Evolutionary conservation across 2,797 vertebrate genomes (phyloP).

Genomic region (Oreonectes daqikongensis): DNA sequence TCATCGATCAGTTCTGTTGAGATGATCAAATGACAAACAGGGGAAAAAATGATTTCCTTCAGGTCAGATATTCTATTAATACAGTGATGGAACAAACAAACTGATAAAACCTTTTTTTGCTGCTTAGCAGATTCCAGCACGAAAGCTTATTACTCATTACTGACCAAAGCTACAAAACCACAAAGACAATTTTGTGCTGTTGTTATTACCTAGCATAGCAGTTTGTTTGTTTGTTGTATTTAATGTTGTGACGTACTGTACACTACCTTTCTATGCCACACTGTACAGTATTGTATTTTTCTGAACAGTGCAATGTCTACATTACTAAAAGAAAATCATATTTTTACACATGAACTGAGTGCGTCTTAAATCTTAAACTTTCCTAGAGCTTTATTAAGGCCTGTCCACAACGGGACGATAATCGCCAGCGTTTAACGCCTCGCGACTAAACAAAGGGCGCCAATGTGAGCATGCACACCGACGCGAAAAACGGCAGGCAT

Average conservation of each 20-base stretch:
- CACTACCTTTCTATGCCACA: not conserved
- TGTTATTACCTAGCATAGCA: not conserved
- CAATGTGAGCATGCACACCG: no score
- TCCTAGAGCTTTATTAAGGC: not conserved
- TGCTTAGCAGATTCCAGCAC: not conserved
- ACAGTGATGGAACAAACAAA: not conserved
- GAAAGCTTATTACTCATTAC: constrained; percentile 8
- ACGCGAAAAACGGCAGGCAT: no score
- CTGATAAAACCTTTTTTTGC: not conserved
- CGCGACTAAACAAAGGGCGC: no score
- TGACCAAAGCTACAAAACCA: not conserved
- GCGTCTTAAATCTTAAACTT: constrained; percentile 6
- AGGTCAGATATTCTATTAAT: not conserved
- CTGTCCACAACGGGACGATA: no score
- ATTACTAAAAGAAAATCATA: no score
- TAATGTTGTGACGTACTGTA: not conserved
- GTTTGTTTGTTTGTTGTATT: constrained; percentile 1
- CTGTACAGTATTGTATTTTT: constrained; percentile 3
- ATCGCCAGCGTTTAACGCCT: no score
- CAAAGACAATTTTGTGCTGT: not conserved
- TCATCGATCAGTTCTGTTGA: no score
- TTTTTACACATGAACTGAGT: not conserved
- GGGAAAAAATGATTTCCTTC: no score
- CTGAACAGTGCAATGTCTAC: not conserved
- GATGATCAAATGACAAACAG: no score